phyloP scores from a whole-genome alignment of 2,888 invertebrate species.

The Cephus rjabovi region DNA sequence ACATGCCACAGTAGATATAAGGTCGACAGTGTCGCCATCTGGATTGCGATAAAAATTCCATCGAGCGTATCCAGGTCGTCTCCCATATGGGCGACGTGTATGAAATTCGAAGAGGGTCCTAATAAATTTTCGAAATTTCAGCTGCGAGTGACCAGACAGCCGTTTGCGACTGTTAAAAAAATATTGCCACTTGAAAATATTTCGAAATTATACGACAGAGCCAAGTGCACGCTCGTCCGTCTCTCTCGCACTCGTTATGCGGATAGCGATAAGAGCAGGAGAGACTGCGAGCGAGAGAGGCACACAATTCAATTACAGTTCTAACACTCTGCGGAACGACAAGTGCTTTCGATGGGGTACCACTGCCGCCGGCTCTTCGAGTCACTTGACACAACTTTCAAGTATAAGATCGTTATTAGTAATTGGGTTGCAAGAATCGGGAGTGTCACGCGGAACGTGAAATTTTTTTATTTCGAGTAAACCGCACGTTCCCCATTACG shows the following conservation, averaged over 20 bases:
- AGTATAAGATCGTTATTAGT: not conserved
- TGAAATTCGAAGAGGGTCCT: not conserved
- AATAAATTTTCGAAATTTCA: constrained; percentile 2
- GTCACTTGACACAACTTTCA: not conserved
- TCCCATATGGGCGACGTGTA: not conserved
- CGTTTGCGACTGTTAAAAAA: constrained; percentile 1
- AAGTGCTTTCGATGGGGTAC: not conserved
- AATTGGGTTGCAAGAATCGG: not conserved
- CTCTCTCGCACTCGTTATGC: not conserved
- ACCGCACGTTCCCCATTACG: not conserved
- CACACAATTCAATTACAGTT: not conserved
- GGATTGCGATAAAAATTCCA: not conserved
- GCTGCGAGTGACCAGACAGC: not conserved
- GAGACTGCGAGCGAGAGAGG: not conserved
- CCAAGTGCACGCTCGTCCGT: not conserved
- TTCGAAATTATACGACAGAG: not conserved
- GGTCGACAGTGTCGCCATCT: not conserved
- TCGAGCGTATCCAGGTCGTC: not conserved
- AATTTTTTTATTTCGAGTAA: not conserved
- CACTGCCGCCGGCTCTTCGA: not conserved
- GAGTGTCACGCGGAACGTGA: not conserved
- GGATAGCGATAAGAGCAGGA: not conserved
- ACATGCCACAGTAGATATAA: not conserved
- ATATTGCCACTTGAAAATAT: constrained; percentile 4
- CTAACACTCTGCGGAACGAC: not conserved